Percentiles rank a stretch among this genome's conserved stretches.
Evolutionary conservation across 2,113 vertebrate genomes (phyloP).

Genomic region (Furnarius figulus): DNA sequence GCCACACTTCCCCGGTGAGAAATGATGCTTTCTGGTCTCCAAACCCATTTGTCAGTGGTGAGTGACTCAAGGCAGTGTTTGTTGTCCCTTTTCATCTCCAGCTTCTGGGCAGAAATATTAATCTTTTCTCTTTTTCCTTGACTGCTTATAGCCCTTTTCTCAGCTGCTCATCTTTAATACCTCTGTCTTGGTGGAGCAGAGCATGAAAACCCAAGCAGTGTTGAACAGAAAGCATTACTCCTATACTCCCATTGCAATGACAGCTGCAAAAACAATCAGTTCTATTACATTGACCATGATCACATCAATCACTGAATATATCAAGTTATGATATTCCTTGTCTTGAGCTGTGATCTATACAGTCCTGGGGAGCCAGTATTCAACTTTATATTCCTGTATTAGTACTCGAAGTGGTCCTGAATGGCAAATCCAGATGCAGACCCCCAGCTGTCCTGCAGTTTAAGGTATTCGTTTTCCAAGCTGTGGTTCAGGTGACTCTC

Average conservation of each 20-base stretch:
- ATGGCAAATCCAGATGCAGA: not conserved
- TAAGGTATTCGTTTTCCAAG: not conserved
- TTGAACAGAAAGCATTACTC: constrained; percentile 8
- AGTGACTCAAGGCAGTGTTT: constrained; percentile 8
- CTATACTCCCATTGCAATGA: not conserved
- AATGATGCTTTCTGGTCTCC: not conserved
- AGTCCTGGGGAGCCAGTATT: not conserved
- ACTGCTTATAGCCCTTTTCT: constrained; percentile 25
- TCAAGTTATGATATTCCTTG: not conserved
- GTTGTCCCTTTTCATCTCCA: constrained; percentile 21
- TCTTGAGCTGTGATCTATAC: not conserved
- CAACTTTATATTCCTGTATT: not conserved
- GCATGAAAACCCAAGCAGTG: not conserved
- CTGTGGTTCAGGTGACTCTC: not conserved
- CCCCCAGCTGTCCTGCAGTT: not conserved
- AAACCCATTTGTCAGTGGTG: not conserved
- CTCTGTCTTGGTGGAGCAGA: not conserved
- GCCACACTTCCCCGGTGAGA: not conserved
- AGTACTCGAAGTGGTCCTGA: not conserved
- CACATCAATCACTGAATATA: not conserved
- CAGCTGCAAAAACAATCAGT: not conserved
- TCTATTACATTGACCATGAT: not conserved
- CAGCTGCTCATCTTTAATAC: constrained; percentile 27
- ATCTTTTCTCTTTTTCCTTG: constrained; percentile 15
- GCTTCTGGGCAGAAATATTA: constrained; percentile 12